Percentiles rank a stretch among this genome's conserved stretches.
Evolutionary conservation across 2,113 vertebrate genomes (phyloP).

Genomic region (Zosterops lateralis): DNA sequence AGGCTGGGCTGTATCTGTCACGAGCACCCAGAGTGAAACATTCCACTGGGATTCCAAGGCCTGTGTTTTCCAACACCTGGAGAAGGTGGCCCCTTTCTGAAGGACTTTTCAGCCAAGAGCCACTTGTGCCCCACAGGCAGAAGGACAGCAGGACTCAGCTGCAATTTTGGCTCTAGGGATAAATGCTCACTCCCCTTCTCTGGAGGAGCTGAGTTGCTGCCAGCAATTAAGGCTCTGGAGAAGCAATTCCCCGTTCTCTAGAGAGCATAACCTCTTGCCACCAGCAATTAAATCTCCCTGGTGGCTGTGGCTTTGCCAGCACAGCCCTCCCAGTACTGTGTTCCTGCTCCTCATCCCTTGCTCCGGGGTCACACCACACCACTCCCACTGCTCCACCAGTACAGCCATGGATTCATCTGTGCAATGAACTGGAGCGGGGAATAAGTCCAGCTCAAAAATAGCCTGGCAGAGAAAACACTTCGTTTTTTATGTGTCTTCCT

Average conservation of each 20-base stretch:
- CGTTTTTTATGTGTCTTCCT: not conserved
- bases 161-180: not conserved
- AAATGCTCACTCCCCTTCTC: not conserved
- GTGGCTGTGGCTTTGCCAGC: conserved; percentile 1
- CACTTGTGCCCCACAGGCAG: rapidly evolving
- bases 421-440: conserved; percentile 7
- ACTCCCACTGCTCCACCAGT: not conserved
- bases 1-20: not conserved
- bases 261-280: conserved; percentile 5
- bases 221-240: not conserved
- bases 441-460: conserved; percentile 40
- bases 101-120: not conserved
- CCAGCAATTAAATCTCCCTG: not conserved
- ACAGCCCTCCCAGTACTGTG: not conserved
- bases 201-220: conserved; percentile 17
- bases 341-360: not conserved
- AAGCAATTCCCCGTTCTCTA: not conserved
- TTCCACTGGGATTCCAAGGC: not conserved
- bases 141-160: not conserved
- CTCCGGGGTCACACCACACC: not conserved
- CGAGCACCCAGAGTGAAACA: not conserved
- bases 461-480: conserved; percentile 41
- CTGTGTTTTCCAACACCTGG: not conserved
- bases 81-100: not conserved
- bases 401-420: not conserved